Conservation (phyloP, 2,113 vertebrate species). For the Nicator chloris region DNA sequence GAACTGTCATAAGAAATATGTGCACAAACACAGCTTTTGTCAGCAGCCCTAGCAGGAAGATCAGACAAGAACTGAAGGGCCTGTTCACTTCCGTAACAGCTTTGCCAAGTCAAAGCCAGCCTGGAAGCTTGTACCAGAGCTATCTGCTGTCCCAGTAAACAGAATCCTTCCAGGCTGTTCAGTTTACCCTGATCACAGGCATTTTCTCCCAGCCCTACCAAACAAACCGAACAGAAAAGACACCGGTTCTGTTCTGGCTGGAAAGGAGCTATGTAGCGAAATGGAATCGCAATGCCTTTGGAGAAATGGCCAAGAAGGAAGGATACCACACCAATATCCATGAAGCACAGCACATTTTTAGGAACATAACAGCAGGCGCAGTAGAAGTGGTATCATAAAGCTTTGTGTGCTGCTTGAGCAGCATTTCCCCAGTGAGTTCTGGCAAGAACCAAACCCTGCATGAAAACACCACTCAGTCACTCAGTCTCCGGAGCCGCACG, state of each 20-base stretch:
- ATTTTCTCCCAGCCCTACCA: neutral
- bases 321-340: rapidly evolving
- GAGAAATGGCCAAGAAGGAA: neutral
- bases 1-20: neutral
- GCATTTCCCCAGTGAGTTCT: neutral
- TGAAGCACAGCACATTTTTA: neutral
- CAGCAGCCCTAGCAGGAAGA: neutral
- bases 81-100: neutral
- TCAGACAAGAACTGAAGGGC: neutral
- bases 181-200: neutral
- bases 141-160: neutral
- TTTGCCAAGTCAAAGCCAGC: neutral
- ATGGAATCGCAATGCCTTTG: rapidly evolving
- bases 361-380: rapidly evolving
- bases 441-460: neutral
- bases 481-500: rapidly evolving
- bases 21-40: neutral
- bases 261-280: neutral
- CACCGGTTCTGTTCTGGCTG: neutral
- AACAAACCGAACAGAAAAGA: neutral
- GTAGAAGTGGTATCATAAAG: neutral
- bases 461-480: rapidly evolving
- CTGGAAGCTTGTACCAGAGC: neutral
- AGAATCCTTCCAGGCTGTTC: neutral
- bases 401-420: neutral